Evolutionary conservation across 2,797 vertebrate species (phyloP).

Genomic region (Mionectes olivaceus): DNA sequence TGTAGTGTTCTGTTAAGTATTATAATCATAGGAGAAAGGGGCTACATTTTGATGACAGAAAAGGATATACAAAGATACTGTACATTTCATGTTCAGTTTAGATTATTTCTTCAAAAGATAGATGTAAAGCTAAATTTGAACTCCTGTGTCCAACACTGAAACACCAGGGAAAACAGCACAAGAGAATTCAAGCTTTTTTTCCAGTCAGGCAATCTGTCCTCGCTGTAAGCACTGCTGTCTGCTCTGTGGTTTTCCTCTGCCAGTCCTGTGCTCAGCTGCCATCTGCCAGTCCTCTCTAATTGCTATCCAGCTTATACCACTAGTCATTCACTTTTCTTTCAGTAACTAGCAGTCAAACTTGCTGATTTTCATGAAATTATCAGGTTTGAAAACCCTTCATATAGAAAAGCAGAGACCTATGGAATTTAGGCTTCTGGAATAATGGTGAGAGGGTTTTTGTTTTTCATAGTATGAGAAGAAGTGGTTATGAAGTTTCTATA

Average conservation of each 20-base stretch:
- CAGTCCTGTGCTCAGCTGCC: constrained; percentile 53
- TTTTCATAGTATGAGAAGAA: not conserved
- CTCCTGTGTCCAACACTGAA: constrained; percentile 34
- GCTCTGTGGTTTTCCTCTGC: constrained; percentile 23
- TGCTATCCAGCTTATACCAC: constrained; percentile 13
- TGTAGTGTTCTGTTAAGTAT: not conserved
- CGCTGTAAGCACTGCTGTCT: constrained; percentile 47
- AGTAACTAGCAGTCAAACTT: constrained; percentile 26
- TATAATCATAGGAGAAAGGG: not conserved
- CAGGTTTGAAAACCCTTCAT: not conserved
- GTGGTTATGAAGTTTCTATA: not conserved
- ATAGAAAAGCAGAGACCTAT: not conserved
- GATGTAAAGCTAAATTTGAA: constrained; percentile 19
- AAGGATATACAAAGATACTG: not conserved
- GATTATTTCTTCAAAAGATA: not conserved
- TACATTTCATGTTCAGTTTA: not conserved
- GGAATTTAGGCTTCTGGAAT: constrained; percentile 4
- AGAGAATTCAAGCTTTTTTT: constrained; percentile 57
- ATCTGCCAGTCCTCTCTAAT: constrained; percentile 65
- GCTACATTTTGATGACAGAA: not conserved
- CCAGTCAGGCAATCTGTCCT: constrained; percentile 66
- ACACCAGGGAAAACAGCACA: constrained; percentile 20
- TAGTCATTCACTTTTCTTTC: constrained; percentile 54
- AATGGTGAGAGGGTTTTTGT: not conserved
- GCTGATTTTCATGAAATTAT: constrained; percentile 20